Evolutionary conservation across 1,140 invertebrate genomes (phyloP).

Genomic region (Platorchestia sp.): DNA sequence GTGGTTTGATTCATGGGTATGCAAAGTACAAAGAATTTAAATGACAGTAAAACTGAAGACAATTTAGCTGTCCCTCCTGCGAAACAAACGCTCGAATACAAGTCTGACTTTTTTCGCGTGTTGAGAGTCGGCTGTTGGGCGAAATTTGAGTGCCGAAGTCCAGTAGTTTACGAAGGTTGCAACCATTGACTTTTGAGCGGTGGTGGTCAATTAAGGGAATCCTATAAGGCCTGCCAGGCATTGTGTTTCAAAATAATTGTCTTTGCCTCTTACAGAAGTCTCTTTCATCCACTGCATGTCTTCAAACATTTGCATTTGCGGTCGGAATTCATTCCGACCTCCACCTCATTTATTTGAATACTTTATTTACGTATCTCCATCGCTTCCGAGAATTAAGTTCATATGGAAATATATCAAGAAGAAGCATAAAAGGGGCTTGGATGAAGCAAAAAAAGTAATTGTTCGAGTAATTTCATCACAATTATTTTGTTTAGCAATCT

Average conservation of each 20-base stretch:
- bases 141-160: not conserved
- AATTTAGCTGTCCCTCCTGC: not conserved
- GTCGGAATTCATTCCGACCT: not conserved
- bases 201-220: not conserved
- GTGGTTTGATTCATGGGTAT: no score
- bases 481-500: no score
- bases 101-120: not conserved
- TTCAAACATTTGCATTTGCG: not conserved
- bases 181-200: not conserved
- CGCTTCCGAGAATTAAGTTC: not conserved
- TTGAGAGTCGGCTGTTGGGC: not conserved
- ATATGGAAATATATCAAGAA: not conserved
- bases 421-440: not conserved
- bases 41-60: not conserved
- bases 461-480: not conserved
- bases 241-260: not conserved
- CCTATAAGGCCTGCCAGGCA: not conserved
- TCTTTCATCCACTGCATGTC: not conserved
- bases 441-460: not conserved
- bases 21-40: not conserved
- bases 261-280: not conserved
- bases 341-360: not conserved
- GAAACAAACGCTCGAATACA: not conserved
- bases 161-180: not conserved
- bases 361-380: not conserved